Evolutionary conservation across 2,797 vertebrate genomes (phyloP), one percentile per base, ranked within the genome.

Genomic region (Gila robusta): DNA sequence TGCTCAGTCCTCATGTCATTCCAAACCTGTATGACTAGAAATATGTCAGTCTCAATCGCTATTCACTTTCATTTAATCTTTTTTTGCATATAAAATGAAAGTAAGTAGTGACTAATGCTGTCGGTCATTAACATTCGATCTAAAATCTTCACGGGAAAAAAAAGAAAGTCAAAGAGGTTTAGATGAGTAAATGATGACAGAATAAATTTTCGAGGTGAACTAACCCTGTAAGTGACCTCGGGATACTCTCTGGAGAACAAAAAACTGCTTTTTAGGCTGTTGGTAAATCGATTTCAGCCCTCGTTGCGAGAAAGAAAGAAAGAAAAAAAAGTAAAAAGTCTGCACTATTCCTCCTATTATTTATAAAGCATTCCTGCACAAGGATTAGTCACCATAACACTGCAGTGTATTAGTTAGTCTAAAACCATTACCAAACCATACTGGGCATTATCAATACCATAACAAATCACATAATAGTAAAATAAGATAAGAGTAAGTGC

Each of bases 381-480:
- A 90, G 91, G 90, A 93, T 94, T 93, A 93, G 92, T 93, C 93
- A 91, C 93, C 94, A 90, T 79, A 81, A 88, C 89, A 89, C 91
- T 91, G 94, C 93, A 91, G 92, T 91, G 70, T 81, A 52, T 64
- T 47, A 49, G 12, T 64, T 17, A 4, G 32, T 52, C 7, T 21
- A 62, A 77, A 77, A 54, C 26, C 44, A 67, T 67, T 67, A 77
- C 62, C 62, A 77, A 37, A 23, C 28, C 9, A 35, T 19, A 66
- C 7, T 54, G 23, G 52, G 41, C 14, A 66, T 32, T 5, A 47
- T 74, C 47, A 66, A 17, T 0, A 26, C 14, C 37, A 76, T 41
- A 37, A 47, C 71, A 49, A 73, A 37, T 56, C 37, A 21, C 16
- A 12, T 21, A 16, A 62, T 21, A 82, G 21, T 17, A 8, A n/a